Evolutionary conservation across 2,113 vertebrate species (phyloP).

Genomic region (Panthera leo): DNA sequence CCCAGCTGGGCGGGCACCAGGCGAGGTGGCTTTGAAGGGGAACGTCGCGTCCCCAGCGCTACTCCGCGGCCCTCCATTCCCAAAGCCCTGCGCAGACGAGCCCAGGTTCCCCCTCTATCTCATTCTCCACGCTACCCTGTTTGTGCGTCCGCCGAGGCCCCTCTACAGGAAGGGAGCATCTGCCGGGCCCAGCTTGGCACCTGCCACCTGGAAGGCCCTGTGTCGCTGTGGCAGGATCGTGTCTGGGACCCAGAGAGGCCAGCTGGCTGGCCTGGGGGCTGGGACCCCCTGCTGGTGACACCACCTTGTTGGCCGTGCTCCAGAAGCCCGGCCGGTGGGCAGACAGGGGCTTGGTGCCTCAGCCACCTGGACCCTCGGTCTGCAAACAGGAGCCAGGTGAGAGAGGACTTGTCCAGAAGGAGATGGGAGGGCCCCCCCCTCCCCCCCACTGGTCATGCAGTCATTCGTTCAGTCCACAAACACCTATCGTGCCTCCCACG

Average conservation of each 20-base stretch:
- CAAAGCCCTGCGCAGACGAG: background rate
- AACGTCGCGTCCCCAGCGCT: too few species aligned
- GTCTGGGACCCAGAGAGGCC: background rate
- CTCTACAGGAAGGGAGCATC: background rate
- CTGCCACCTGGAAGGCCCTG: background rate
- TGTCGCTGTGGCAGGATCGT: background rate
- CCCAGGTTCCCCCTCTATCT: background rate
- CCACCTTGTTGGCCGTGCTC: background rate
- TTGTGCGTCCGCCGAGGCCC: background rate
- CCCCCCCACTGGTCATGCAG: background rate
- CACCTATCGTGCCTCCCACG: background rate
- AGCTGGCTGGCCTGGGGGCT: background rate
- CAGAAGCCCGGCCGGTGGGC: background rate
- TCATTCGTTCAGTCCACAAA: background rate
- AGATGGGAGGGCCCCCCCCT: background rate
- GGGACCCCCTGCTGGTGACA: fast-evolving
- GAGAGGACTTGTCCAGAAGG: background rate
- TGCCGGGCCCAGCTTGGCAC: background rate
- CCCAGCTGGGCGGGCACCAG: background rate
- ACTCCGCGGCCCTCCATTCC: background rate
- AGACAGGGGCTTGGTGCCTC: background rate
- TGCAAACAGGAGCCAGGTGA: background rate
- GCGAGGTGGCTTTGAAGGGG: background rate
- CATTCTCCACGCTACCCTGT: background rate
- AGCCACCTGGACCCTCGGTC: background rate